Evolutionary conservation across 1,140 invertebrate genomes (phyloP), one percentile per base, ranked within the genome.

Genomic region (Muscidifurax raptorellus): DNA sequence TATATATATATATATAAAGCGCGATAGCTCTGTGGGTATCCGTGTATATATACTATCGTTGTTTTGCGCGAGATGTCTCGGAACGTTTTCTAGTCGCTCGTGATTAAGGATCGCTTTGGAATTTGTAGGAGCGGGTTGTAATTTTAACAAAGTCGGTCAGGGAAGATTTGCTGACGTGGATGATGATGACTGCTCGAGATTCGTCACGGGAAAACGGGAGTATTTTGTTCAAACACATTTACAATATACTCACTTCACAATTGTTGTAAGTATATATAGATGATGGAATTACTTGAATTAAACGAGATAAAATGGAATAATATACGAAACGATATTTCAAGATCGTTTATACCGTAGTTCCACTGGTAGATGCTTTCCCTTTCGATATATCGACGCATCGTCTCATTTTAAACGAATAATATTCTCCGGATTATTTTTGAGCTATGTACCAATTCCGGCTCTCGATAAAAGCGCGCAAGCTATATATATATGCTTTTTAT

Each of bases 81-180:
- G 85, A 80, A 82, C 77, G 47, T 27, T 52, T 74, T 84, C 84
- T 86, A 83, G 76, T 89, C 89, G 89, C 87, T 86, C 9, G 6
- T 13, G 27, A 67, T 67, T 28, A 25, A 13, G 66, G 27, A 67
- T n/a, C n/a, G 66, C 66, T n/a, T 28, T 12, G 27, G 66, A 3
- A n/a, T n/a, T n/a, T n/a, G n/a, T 22, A 2, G 66, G 27, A 1
- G 6, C 1, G 15, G n/a, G 28, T 15, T 28, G 67, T 69, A 15
- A 69, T 69, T 69, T 69, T 28, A 30, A 69, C 15, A 69, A 28
- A 30, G 9, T 28, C 12, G 25, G 13, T 69, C 9, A 69, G 28
- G 25, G 10, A 27, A 69, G 25, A 28, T 28, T 69, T 28, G 27
- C 27, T 15, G 5, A n/a, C n/a, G n/a, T n/a, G n/a, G n/a, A n/a